phyloP scores from a whole-genome alignment of 2,797 vertebrate species.

The Channallabes apus region DNA sequence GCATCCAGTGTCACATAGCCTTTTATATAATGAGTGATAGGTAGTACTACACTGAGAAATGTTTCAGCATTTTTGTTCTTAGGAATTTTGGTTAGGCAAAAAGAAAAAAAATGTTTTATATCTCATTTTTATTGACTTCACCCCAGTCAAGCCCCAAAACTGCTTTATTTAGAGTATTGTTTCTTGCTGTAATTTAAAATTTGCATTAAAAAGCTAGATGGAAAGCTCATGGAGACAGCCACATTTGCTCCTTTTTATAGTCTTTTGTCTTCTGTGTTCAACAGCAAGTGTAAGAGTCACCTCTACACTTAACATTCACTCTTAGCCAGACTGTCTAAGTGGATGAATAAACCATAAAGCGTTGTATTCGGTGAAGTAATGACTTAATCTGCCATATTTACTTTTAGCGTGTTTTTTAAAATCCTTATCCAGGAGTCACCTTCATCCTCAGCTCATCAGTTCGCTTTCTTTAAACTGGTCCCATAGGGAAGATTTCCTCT shows the following conservation, averaged over 20 bases:
- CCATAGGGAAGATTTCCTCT: not conserved
- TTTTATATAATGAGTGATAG: not conserved
- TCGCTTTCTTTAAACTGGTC: not conserved
- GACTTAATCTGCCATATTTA: slow-evolving; percentile 45
- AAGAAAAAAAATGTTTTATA: not conserved
- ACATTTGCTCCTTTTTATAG: not conserved
- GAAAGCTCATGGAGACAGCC: not conserved
- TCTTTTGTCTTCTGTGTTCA: not conserved
- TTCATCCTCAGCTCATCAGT: slow-evolving; percentile 3
- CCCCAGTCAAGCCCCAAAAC: not conserved
- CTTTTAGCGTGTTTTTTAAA: not conserved
- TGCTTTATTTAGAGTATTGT: not conserved
- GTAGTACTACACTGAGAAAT: not conserved
- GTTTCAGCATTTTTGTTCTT: not conserved
- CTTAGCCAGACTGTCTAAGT: slow-evolving; percentile 1
- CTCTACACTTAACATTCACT: slow-evolving; percentile 1
- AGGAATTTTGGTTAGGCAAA: not conserved
- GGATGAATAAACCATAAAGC: slow-evolving; percentile 36
- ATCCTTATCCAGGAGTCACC: slow-evolving; percentile 33
- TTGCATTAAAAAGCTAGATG: not conserved
- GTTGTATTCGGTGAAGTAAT: slow-evolving; percentile 29
- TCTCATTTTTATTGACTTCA: not conserved
- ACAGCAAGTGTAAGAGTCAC: not conserved
- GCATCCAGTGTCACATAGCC: not conserved
- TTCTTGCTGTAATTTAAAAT: not conserved